Evolutionary conservation across 1,140 invertebrate genomes (phyloP).

Genomic region (Wiebesia pumilae): DNA sequence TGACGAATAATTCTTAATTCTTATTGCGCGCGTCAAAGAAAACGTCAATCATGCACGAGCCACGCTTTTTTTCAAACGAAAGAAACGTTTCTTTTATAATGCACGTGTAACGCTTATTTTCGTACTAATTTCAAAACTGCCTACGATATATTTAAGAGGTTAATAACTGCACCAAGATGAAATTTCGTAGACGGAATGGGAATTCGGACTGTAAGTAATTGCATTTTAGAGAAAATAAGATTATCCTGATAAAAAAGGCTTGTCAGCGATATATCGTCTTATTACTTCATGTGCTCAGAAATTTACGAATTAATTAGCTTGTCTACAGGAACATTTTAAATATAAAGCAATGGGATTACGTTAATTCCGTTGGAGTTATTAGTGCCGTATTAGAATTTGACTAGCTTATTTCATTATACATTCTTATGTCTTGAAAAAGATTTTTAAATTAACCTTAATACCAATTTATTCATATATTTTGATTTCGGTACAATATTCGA

Average conservation of each 20-base stretch:
- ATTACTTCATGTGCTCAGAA: background rate
- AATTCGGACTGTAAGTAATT: background rate
- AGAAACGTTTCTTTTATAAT: background rate
- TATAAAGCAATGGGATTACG: too few relatives aligned
- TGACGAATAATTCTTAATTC: conserved; percentile 8
- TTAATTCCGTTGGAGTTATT: background rate
- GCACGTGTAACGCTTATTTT: background rate
- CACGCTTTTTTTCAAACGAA: background rate
- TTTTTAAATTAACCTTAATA: background rate
- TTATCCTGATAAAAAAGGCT: background rate
- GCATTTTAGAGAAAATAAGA: background rate
- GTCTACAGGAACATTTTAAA: too few relatives aligned
- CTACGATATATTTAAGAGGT: background rate
- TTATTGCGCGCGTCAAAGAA: background rate
- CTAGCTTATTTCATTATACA: too few relatives aligned
- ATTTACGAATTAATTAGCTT: too few relatives aligned
- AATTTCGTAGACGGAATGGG: background rate
- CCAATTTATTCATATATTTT: background rate
- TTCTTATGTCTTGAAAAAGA: background rate
- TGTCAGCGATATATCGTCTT: background rate
- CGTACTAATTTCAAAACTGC: background rate
- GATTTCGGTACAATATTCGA: background rate
- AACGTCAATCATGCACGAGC: background rate
- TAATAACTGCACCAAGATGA: background rate
- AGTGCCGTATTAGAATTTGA: background rate